Base-by-base conservation (phyloP, 1,140 invertebrate species). In the Cyclina sinensis region DNA sequence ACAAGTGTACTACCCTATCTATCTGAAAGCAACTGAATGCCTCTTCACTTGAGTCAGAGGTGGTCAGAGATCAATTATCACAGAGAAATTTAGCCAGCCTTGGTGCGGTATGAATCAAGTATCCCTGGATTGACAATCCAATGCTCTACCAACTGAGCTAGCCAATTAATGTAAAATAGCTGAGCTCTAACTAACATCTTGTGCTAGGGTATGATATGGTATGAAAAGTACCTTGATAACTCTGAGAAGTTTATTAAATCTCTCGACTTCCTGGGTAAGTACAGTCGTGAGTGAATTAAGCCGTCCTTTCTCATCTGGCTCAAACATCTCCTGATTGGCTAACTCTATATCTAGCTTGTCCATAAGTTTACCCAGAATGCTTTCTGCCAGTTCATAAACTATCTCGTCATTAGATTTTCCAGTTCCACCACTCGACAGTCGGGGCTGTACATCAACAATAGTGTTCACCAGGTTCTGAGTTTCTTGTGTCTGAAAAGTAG, bases 271-370 rank as follows among this genome's bases (percentile, higher is more conserved):
- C 95, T 99, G 98, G 32, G 97, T 94, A 43, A 99, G 95, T 12
- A 98, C 98, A 0, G 97, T 98, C 0, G 97, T 98, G 18, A 98
- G 94, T 0, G 98, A 98, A 59, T 97, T 97, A 70, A 98, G 93
- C 89, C 98, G 96, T 46, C 97, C 97, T 92, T 97, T 96, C 18
- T 93, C 95, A 94, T 98, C 97, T 92, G 94, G 96, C 96, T 95
- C 92, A 92, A 95, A 95, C 93, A 96, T 94, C 30, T 94, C 93
- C 68, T 92, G 91, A 87, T 94, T 94, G 27, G 94, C 95, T 39
- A 96, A 94, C 59, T 97, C 97, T 21, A 96, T 94, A 81, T 96
- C 95, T 51, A 98, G 96, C 90, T 97, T 96, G 0, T 95, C 92
- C 43, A 96, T 93, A 4, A 98, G 95, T 82, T 96, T 96, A 21